Percentiles rank a stretch among this genome's conserved stretches.
Conservation (phyloP, 2,797 vertebrate species). For the Lutjanus campechanus region DNA sequence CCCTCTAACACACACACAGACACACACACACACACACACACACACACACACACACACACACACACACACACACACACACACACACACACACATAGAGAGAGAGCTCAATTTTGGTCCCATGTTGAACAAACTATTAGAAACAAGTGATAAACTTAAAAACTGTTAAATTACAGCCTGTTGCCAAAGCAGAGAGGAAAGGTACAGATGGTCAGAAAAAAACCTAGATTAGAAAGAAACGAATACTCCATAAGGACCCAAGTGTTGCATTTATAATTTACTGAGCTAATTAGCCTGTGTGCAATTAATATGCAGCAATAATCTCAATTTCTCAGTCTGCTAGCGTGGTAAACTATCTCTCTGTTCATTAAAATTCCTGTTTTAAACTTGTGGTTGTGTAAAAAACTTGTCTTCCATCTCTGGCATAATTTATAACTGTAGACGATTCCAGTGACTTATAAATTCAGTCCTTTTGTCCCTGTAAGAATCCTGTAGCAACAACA, state of each 20-base stretch:
- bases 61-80: slow-evolving; percentile 33
- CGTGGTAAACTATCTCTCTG: slow-evolving; percentile 5
- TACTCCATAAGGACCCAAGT: background rate
- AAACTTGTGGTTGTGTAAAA: background rate
- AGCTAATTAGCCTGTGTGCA: slow-evolving; percentile 5
- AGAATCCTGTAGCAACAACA: background rate
- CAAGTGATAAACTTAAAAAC: background rate
- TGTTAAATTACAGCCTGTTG: background rate
- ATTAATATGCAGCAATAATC: slow-evolving; percentile 15
- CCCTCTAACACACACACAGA: too few species aligned
- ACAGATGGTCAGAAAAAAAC: background rate
- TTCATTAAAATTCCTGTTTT: slow-evolving; percentile 10
- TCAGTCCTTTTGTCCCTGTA: background rate
- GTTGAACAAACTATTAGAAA: background rate
- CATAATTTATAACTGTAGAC: background rate
- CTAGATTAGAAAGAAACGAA: background rate
- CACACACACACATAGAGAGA: background rate
- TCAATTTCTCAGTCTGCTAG: slow-evolving; percentile 2
- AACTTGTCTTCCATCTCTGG: background rate
- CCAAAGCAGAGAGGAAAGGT: too few species aligned
- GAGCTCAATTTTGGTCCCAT: too few species aligned
- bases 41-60: slow-evolving; percentile 12
- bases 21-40: too few species aligned
- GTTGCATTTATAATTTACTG: slow-evolving; percentile 21
- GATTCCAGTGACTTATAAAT: background rate